phyloP scores from a whole-genome alignment of 2,797 vertebrate genomes.

The Halcyon leucocephala region DNA sequence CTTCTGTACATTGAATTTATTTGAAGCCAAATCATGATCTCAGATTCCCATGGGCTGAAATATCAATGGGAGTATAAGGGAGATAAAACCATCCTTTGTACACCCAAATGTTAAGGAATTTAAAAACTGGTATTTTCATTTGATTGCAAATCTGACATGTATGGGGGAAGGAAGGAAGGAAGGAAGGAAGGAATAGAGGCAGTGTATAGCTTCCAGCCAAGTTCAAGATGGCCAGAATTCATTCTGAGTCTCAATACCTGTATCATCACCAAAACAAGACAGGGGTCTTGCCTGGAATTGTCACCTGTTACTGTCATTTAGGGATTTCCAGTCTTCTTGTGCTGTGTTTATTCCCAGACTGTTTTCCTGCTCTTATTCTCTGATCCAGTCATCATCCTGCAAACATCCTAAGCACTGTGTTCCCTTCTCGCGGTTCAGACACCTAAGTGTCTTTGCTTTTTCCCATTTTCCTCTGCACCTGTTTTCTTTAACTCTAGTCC shows the following conservation, averaged over 20 bases:
- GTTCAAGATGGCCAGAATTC: not conserved
- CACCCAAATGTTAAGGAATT: not conserved
- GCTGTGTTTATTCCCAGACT: not conserved
- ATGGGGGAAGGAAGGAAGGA: not conserved
- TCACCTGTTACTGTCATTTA: not conserved
- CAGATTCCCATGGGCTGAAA: slow-evolving; percentile 11
- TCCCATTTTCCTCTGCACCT: not conserved
- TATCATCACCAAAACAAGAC: not conserved
- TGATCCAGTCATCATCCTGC: not conserved
- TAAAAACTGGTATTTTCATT: not conserved
- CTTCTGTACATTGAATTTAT: not conserved
- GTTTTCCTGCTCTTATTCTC: not conserved
- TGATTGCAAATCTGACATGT: not conserved
- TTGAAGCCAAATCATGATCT: not conserved
- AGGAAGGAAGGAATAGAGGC: not conserved
- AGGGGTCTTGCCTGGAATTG: not conserved
- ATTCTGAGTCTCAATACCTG: not conserved
- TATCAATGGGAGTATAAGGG: not conserved
- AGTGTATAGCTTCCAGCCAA: not conserved
- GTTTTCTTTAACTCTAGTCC: not conserved
- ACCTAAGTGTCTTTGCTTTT: not conserved
- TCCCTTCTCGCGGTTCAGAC: not conserved
- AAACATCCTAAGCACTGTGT: not conserved
- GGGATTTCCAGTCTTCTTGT: not conserved
- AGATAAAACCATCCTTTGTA: not conserved